These are phyloP conservation scores for Eurystomus glaucurus DNA, from an alignment of 2,797 vertebrate species.

Conservation along the genomic window DNA sequence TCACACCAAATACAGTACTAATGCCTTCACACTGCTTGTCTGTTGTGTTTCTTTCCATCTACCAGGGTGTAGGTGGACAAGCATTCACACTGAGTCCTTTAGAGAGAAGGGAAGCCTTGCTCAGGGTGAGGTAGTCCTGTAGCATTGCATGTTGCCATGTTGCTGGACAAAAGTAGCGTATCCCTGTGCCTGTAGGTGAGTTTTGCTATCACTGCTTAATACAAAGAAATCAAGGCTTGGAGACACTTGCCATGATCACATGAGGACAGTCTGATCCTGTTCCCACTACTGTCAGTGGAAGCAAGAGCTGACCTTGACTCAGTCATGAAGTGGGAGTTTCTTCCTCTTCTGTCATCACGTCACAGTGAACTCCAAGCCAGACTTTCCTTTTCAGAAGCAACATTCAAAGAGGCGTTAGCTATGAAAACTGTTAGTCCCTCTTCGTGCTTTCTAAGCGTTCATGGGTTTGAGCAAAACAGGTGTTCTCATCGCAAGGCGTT, in stretches of 20 bases:
- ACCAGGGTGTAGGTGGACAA: not conserved
- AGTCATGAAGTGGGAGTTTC: not conserved
- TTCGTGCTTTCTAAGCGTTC: not conserved
- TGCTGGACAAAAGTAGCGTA: not conserved
- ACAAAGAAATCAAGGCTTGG: not conserved
- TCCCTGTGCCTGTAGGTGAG: not conserved
- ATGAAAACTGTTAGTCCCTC: not conserved
- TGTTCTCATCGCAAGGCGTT: not conserved
- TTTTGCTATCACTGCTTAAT: not conserved
- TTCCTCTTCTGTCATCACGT: slow-evolving; percentile 27
- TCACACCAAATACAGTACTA: not conserved
- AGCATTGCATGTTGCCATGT: rapidly evolving
- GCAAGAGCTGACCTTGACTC: slow-evolving; percentile 21
- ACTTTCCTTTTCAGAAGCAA: not conserved
- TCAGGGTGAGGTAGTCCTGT: not conserved
- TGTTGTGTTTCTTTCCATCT: not conserved
- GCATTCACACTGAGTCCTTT: not conserved
- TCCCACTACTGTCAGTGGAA: not conserved
- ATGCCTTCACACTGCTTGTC: not conserved
- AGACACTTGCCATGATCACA: rapidly evolving
- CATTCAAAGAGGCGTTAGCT: rapidly evolving
- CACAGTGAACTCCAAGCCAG: not conserved
- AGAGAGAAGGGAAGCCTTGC: not conserved
- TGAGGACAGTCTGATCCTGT: not conserved
- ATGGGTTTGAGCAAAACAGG: not conserved